A percentile compares a stretch with the other conserved stretches of the same genome.
phyloP scores from a whole-genome alignment of 2,797 vertebrate species.

The Notolepis coatsorum region DNA sequence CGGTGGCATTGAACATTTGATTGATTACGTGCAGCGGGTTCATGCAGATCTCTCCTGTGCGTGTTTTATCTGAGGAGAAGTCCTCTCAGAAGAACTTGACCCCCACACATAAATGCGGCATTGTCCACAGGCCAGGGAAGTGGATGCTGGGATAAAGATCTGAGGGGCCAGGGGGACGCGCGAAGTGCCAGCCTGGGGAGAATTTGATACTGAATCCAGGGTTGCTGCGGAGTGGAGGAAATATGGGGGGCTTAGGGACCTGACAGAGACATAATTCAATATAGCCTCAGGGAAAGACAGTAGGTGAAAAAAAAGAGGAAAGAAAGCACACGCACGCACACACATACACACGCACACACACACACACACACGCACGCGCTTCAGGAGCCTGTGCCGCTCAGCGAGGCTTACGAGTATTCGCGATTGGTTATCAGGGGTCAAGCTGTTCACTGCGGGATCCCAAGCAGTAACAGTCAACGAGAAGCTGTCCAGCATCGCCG shows the following conservation, averaged over 20 bases:
- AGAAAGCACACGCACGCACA: conserved; percentile 17
- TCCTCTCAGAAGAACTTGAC: conserved; percentile 68
- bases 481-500: conserved; percentile 43
- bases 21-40: conserved; percentile 56
- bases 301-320: conserved; percentile 63
- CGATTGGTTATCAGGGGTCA: conserved; percentile 70
- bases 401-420: conserved; percentile 63
- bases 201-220: conserved; percentile 81
- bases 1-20: conserved; percentile 42
- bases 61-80: conserved; percentile 60
- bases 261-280: conserved; percentile 86
- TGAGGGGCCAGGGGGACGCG: conserved; percentile 67
- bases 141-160: conserved; percentile 72
- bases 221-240: conserved; percentile 75
- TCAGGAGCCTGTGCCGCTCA: conserved; percentile 36
- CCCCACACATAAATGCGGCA: conserved; percentile 65
- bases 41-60: conserved; percentile 39
- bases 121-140: conserved; percentile 60
- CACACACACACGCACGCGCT: conserved; percentile 37
- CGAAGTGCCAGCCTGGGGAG: conserved; percentile 76
- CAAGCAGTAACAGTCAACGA: conserved; percentile 66
- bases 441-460: conserved; percentile 60
- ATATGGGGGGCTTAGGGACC: conserved; percentile 81
- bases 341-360: conserved; percentile 20
- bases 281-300: conserved; percentile 69